Base-by-base conservation (phyloP, 2,888 invertebrate species). In the Smittia aterrima region DNA sequence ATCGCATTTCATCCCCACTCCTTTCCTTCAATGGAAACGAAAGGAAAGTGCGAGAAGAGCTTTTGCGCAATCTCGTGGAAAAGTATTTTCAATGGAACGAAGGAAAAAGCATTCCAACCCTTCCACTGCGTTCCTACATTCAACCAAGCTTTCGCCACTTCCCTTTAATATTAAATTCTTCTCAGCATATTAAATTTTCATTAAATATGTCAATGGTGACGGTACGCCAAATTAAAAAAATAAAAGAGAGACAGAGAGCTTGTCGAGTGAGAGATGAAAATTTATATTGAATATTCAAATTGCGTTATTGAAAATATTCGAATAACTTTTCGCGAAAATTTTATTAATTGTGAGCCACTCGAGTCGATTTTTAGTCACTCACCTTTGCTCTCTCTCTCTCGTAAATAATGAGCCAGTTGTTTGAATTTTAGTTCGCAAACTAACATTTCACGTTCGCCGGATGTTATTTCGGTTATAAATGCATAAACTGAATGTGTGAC, bases 251-350 rank as follows among this genome's bases (percentile, higher is more conserved):
- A 47, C 4, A 47, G 32, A 3, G 16, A 47, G 47, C 3, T 47
- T 58, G 58, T 22, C 58, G 20, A 18, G 18, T 58, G 58, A 22
- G 47, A 47, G 66, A 18, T 66, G 66, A n/a, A 38, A 25, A 22
- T 58, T 68, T 47, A 38, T 68, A 20, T 47, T 68, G 41, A 68
- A 68, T 68, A 68, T 68, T 68, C 68, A 68, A 68, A 47, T 47
- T 47, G 20, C 47, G 68, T 68, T 68, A 47, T 68, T 68, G 68
- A 68, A 68, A 68, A 68, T 20, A 47, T 38, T 16, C 40, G 38
- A 40, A 53, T 13, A 70, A 53, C n/a, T 53, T 47, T 24, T 24
- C 58, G 58, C 9, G 38, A 38, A 22, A 58, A 66, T 66, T 32
- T 25, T 25, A 66, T 66, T 27, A 66, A 66, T 24, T 3, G 1